These are phyloP conservation scores for Papilio aristodemus DNA, from an alignment of 1,140 invertebrate species.

Conservation along the genomic window DNA sequence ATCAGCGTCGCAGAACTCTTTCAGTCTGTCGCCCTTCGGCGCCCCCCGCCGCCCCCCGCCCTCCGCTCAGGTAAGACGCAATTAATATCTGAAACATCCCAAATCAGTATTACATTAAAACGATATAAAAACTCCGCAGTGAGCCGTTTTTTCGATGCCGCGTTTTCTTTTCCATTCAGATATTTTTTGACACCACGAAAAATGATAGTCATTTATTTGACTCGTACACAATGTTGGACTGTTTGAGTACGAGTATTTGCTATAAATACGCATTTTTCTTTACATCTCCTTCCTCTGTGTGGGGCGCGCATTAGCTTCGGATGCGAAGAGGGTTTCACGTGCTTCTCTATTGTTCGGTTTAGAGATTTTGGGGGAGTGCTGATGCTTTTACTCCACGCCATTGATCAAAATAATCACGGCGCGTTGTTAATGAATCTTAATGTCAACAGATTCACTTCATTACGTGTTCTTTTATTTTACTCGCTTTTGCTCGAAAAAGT, in stretches of 20 bases:
- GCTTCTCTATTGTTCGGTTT: constrained; percentile 77
- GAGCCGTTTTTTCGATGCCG: constrained; percentile 72
- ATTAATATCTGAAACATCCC: constrained; percentile 78
- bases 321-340: constrained; percentile 71
- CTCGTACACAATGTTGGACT: constrained; percentile 80
- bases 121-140: constrained; percentile 73
- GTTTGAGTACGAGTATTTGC: constrained; percentile 80
- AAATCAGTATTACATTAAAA: constrained; percentile 80
- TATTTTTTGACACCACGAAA: constrained; percentile 80
- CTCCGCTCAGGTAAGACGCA: constrained; percentile 73
- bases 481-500: no score
- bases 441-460: constrained; percentile 61
- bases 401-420: constrained; percentile 76
- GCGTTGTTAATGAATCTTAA: constrained; percentile 71
- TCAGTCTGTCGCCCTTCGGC: constrained; percentile 71
- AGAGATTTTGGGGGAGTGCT: constrained; percentile 76
- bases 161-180: constrained; percentile 80
- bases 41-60: constrained; percentile 68
- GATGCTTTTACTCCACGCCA: constrained; percentile 72
- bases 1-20: constrained; percentile 78
- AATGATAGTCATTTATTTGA: constrained; percentile 80
- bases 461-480: background rate
- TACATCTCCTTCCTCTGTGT: constrained; percentile 76
- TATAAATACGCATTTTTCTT: constrained; percentile 81
- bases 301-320: constrained; percentile 75